Evolutionary conservation across 1,140 invertebrate species (phyloP).

Genomic region (Aphelinus certus): DNA sequence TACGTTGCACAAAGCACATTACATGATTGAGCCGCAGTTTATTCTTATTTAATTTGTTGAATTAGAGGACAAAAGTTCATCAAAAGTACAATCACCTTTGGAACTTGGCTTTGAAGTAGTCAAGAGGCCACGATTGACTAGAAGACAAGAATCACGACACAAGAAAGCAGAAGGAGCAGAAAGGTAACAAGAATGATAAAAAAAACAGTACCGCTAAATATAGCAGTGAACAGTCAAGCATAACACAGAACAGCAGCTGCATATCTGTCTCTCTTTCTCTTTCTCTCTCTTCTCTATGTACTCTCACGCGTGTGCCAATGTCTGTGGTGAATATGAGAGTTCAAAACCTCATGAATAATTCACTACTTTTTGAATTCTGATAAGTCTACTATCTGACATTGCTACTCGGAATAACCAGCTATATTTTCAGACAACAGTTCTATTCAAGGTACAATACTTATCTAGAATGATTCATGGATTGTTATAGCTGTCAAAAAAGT

Average conservation of each 20-base stretch:
- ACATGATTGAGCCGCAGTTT: neutral
- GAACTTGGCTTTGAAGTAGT: conserved; percentile 16
- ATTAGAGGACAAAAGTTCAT: neutral
- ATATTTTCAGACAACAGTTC: too few species aligned
- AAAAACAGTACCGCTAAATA: conserved; percentile 57
- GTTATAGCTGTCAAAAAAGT: too few species aligned
- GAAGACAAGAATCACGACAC: conserved; percentile 16
- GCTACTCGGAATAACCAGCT: too few species aligned
- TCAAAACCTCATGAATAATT: conserved; percentile 49
- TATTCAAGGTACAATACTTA: too few species aligned
- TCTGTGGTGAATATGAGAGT: conserved; percentile 32
- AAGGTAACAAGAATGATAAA: conserved; percentile 44
- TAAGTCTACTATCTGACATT: neutral
- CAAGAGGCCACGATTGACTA: conserved; percentile 1
- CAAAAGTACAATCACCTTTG: conserved; percentile 20
- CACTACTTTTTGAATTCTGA: conserved; percentile 38
- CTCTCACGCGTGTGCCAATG: conserved; percentile 13
- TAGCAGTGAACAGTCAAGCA: conserved; percentile 56
- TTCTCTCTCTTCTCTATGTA: conserved; percentile 4
- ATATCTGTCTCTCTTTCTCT: conserved; percentile 32
- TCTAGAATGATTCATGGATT: too few species aligned
- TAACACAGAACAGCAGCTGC: conserved; percentile 44
- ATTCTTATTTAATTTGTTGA: neutral
- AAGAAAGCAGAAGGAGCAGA: conserved; percentile 34
- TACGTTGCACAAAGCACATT: neutral